Conservation (phyloP, 2,797 vertebrate genomes). For the Nyctibius grandis region DNA sequence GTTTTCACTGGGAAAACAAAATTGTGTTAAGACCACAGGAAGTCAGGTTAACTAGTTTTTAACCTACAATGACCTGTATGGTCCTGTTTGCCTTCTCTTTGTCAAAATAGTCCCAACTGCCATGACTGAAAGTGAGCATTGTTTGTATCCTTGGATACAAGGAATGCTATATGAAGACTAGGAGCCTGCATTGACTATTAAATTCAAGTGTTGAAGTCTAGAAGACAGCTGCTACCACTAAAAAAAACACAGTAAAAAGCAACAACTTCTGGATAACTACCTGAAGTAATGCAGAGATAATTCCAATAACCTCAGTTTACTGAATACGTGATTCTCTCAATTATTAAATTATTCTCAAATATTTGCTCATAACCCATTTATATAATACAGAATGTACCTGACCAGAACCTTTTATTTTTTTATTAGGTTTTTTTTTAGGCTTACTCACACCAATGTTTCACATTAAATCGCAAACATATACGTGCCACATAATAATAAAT, state of each 20-base stretch:
- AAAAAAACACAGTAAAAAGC: not conserved
- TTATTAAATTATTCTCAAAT: not conserved
- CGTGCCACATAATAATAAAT: not conserved
- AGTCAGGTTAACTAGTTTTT: not conserved
- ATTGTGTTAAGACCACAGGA: not conserved
- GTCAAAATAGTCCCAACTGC: not conserved
- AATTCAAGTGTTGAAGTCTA: not conserved
- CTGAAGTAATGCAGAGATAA: not conserved
- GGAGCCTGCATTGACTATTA: not conserved
- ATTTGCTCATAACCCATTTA: not conserved
- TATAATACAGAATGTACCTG: not conserved
- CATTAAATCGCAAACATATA: not conserved
- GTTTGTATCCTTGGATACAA: not conserved
- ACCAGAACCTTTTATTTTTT: not conserved
- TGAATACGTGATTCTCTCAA: not conserved
- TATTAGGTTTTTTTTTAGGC: not conserved
- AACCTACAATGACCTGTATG: not conserved
- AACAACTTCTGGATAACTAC: not conserved
- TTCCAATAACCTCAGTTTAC: not conserved
- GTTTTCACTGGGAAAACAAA: not conserved
- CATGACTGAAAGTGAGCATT: not conserved
- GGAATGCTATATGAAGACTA: not conserved
- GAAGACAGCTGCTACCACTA: not conserved
- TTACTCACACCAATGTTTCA: not conserved
- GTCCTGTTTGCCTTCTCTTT: not conserved